Evolutionary conservation across 2,888 invertebrate species (phyloP), one percentile per base, ranked within the genome.

Genomic region (Diachrysia chrysitis): DNA sequence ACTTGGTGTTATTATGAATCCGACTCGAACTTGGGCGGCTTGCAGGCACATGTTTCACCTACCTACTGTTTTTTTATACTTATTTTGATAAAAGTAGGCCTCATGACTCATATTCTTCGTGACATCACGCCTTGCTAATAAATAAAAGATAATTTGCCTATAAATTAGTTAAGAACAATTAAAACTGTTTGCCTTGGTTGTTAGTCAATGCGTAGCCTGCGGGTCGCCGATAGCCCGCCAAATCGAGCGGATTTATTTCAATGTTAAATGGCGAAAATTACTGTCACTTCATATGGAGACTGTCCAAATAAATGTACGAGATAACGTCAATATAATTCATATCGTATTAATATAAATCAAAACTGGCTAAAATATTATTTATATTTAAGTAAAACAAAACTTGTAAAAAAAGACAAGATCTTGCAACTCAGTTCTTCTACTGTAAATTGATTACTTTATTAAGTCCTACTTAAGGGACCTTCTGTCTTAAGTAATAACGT

Each of bases 261-360:
- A 17, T 61, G 58, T 61, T 42, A 71, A 83, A 82, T 77, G 64
- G 56, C 58, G 63, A 73, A 78, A 81, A 82, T 32, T 9, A 78
- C 81, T 53, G 60, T 68, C 53, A 57, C 58, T 64, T 61, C 63
- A 55, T 61, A 57, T 58, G 54, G 59, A 58, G 51, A 55, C 63
- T 61, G 66, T 61, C 60, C 48, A 69, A 69, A 68, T 75, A 37
- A 71, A 46, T 17, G 42, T 6, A 42, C 5, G 42, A 4, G n/a
- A 42, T 42, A n/a, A 42, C n/a, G n/a, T n/a, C 16, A 37, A 37
- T 5, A 7, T 42, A 42, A 42, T 42, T n/a, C 16, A 37, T 14
- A 37, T 16, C 37, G 37, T 37, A 12, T 2, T 14, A 12, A 14
- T 37, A 12, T 37, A 37, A 37, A 37, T 14, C 37, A 37, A 37